Conservation (phyloP, 2,113 vertebrate species). For the Vidua chalybeata region DNA sequence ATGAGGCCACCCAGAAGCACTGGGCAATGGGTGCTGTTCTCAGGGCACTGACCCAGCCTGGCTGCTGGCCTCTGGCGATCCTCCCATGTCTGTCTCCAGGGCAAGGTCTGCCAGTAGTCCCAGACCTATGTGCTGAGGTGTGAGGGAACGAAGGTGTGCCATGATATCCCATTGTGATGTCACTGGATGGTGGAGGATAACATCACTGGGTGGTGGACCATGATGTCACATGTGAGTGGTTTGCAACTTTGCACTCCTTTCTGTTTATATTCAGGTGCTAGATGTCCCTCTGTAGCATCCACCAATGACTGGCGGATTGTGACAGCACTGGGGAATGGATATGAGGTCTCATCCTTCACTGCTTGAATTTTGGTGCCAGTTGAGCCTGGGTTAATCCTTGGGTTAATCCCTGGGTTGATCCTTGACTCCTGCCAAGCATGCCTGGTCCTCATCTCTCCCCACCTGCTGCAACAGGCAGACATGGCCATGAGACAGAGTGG, state of each 20-base stretch:
- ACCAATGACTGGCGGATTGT: background rate
- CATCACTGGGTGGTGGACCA: background rate
- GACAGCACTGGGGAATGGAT: background rate
- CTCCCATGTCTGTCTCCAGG: background rate
- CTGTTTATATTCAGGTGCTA: background rate
- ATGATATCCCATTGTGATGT: too few relatives aligned
- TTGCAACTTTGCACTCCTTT: background rate
- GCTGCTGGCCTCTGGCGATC: background rate
- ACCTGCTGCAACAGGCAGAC: background rate
- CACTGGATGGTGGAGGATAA: background rate
- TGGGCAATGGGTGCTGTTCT: background rate
- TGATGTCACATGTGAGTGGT: background rate
- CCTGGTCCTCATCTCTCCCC: too few relatives aligned
- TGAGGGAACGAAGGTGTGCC: background rate
- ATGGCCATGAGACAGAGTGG: background rate
- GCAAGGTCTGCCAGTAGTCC: background rate
- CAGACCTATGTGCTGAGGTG: background rate
- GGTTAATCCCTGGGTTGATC: background rate
- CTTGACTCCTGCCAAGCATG: background rate
- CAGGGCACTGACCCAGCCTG: background rate
- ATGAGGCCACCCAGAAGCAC: background rate
- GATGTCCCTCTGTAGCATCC: too few relatives aligned
- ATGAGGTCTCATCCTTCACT: background rate
- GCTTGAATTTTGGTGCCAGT: background rate
- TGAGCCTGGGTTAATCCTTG: background rate